Percentiles rank a stretch among this genome's conserved stretches.
phyloP scores from a whole-genome alignment of 23 tunicate genomes.

The Styela clava region DNA sequence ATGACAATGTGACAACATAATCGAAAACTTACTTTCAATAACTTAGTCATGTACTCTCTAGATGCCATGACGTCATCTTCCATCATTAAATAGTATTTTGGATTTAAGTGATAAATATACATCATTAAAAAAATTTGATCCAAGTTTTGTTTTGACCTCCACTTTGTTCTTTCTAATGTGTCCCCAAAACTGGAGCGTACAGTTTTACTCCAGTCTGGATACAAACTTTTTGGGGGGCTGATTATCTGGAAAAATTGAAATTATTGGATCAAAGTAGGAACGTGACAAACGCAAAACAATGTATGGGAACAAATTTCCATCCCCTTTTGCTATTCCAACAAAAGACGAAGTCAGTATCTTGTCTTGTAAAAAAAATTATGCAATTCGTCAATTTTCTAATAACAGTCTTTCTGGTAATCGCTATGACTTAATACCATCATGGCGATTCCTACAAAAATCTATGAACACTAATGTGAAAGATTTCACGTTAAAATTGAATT shows the following conservation, averaged over 20 bases:
- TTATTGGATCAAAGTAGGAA: too few relatives aligned
- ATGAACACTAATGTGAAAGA: too few relatives aligned
- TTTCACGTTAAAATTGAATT: too few relatives aligned
- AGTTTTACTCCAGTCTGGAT: constrained; percentile 16
- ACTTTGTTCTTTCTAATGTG: constrained; percentile 30
- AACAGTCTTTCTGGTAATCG: too few relatives aligned
- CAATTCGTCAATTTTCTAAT: too few relatives aligned
- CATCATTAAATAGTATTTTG: constrained; percentile 54
- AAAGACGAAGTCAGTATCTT: too few relatives aligned
- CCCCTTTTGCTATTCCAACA: too few relatives aligned
- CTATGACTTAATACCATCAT: too few relatives aligned
- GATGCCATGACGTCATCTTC: constrained; percentile 57
- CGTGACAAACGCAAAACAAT: too few relatives aligned
- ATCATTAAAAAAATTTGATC: constrained; percentile 48
- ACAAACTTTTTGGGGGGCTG: background rate
- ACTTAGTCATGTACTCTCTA: constrained; percentile 16
- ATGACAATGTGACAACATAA: too few relatives aligned
- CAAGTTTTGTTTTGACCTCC: constrained; percentile 64
- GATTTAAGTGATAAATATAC: constrained; percentile 29
- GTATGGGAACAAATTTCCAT: background rate
- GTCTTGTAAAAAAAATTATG: too few relatives aligned
- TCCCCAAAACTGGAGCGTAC: constrained; percentile 40
- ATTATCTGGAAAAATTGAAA: background rate
- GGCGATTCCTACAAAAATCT: too few relatives aligned
- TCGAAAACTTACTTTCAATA: constrained; percentile 2